Percentiles rank a stretch among this genome's conserved stretches.
Evolutionary conservation across 2,888 invertebrate species (phyloP).

Genomic region (Trilocha varians): DNA sequence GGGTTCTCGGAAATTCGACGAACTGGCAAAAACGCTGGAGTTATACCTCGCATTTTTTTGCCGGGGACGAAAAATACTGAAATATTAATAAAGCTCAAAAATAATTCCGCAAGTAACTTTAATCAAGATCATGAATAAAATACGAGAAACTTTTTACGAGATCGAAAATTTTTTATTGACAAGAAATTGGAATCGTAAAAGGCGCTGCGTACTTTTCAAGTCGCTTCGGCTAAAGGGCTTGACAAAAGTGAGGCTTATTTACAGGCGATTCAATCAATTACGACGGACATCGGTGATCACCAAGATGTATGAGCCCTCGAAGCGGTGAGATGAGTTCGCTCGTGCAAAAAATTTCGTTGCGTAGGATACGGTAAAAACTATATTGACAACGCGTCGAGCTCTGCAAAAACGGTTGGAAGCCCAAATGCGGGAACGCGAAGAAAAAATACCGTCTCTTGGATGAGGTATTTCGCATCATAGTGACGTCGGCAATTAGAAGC

Average conservation of each 20-base stretch:
- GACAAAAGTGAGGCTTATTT: constrained; percentile 47
- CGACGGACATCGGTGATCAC: constrained; percentile 39
- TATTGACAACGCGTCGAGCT: constrained; percentile 40
- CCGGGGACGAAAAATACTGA: constrained; percentile 15
- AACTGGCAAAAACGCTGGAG: no score
- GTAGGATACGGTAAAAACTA: constrained; percentile 50
- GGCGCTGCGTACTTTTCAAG: constrained; percentile 2
- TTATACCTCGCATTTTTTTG: no score
- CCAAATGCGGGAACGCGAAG: constrained; percentile 35
- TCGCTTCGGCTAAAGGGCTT: constrained; percentile 17
- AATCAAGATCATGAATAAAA: constrained; percentile 19
- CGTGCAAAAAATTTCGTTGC: constrained; percentile 50
- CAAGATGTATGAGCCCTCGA: constrained; percentile 61
- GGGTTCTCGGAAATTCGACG: background rate
- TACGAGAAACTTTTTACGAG: constrained; percentile 12
- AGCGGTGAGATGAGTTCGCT: constrained; percentile 52
- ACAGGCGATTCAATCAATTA: constrained; percentile 64
- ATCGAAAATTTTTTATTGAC: constrained; percentile 18
- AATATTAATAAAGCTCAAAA: constrained; percentile 20
- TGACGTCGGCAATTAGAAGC: constrained; percentile 19
- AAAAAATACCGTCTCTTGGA: constrained; percentile 55
- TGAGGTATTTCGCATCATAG: constrained; percentile 42
- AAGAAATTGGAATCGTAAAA: constrained; percentile 4
- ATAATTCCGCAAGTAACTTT: constrained; percentile 14
- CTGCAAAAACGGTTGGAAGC: constrained; percentile 51